A percentile compares a stretch with the other conserved stretches of the same genome.
Conservation (phyloP, 2,113 vertebrate genomes). For the Dermatemys mawii region DNA sequence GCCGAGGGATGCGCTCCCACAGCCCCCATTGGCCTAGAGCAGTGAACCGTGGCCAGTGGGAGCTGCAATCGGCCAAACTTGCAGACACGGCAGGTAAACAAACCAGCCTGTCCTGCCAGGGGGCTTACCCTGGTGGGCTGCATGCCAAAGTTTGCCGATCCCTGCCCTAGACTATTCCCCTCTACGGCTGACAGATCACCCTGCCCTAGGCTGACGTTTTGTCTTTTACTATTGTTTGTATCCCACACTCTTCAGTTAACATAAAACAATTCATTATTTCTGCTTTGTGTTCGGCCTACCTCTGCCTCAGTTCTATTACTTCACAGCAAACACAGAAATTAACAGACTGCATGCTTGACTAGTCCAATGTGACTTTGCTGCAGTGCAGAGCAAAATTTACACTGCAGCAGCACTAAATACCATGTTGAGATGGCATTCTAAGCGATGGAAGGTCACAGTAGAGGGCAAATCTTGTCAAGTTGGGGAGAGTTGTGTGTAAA, state of each 20-base stretch:
- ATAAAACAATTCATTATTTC: background rate
- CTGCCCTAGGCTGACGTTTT: background rate
- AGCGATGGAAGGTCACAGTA: slow-evolving; percentile 36
- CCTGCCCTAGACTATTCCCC: background rate
- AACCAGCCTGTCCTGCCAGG: too few relatives aligned
- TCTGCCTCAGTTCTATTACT: background rate
- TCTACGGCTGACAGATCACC: background rate
- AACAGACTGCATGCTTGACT: background rate
- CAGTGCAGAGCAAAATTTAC: slow-evolving; percentile 28
- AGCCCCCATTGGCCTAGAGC: too few relatives aligned
- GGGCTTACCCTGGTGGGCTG: too few relatives aligned
- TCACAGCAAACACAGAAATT: background rate
- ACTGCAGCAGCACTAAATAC: slow-evolving; percentile 24
- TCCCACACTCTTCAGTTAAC: background rate
- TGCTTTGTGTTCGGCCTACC: background rate
- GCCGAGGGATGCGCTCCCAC: too few relatives aligned
- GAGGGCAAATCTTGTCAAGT: background rate
- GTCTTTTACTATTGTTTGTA: background rate
- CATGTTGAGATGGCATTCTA: background rate
- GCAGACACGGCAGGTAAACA: too few relatives aligned
- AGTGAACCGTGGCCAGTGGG: too few relatives aligned
- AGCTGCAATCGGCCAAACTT: too few relatives aligned
- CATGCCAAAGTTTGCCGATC: too few relatives aligned
- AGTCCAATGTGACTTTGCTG: background rate
- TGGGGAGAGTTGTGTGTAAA: background rate